Evolutionary conservation across 2,797 vertebrate species (phyloP).

Genomic region (Podarcis siculus): DNA sequence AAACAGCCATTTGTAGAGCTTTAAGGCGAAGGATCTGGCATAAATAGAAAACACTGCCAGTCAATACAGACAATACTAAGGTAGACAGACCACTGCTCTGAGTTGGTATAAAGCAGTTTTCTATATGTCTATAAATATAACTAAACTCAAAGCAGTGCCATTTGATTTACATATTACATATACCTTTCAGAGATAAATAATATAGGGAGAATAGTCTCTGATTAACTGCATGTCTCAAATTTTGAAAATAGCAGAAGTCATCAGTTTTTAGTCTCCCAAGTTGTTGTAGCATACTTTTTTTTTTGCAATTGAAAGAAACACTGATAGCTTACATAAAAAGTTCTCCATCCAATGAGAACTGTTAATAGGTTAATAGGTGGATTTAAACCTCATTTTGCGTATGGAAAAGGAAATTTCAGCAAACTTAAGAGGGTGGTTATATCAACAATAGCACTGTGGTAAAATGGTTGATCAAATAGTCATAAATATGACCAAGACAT

Average conservation of each 20-base stretch:
- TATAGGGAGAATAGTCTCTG: neutral
- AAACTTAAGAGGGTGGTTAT: slow-evolving; percentile 7
- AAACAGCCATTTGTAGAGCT: slow-evolving; percentile 6
- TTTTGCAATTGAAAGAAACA: neutral
- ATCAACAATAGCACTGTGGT: neutral
- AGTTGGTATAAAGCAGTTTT: neutral
- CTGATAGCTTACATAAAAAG: neutral
- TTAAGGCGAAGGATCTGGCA: neutral
- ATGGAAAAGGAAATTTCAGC: neutral
- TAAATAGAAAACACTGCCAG: neutral
- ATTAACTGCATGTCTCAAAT: slow-evolving; percentile 19
- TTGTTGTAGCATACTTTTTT: neutral
- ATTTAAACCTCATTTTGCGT: neutral
- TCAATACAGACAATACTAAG: neutral
- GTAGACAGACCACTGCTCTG: neutral
- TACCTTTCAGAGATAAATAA: slow-evolving; percentile 21
- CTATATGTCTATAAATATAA: neutral
- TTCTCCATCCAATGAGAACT: neutral
- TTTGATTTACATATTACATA: slow-evolving; percentile 27
- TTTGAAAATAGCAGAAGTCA: neutral
- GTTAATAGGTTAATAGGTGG: neutral
- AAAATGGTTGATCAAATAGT: slow-evolving; percentile 27
- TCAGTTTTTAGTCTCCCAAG: neutral
- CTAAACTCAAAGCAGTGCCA: slow-evolving; percentile 21
- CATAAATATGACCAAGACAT: neutral